A percentile compares a stretch with the other conserved stretches of the same genome.
These are phyloP conservation scores for Trichogramma evanescens DNA, from an alignment of 2,888 invertebrate genomes.

Conservation along the genomic window DNA sequence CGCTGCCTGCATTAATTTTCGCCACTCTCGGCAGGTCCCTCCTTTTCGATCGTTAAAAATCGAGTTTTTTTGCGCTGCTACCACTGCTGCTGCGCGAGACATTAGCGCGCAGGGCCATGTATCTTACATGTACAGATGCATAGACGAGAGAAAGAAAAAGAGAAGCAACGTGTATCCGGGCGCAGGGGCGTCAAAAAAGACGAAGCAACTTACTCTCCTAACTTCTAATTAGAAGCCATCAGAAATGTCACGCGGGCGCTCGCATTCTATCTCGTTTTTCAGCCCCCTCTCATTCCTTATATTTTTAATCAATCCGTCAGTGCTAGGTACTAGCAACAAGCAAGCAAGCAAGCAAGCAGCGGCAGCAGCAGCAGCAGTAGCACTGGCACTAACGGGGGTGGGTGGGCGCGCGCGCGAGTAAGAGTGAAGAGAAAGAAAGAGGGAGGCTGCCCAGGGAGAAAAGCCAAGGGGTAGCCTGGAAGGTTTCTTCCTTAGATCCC, in stretches of 20 bases:
- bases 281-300: conserved; percentile 42
- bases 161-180: neutral
- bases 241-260: conserved; percentile 28
- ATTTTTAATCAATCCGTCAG: conserved; percentile 49
- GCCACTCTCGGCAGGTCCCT: neutral
- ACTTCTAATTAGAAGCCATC: conserved; percentile 24
- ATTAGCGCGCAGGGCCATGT: too few relatives aligned
- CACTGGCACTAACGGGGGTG: conserved; percentile 13
- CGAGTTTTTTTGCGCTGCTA: conserved; percentile 7
- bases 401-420: conserved; percentile 16
- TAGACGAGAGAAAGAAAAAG: neutral
- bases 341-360: conserved; percentile 6
- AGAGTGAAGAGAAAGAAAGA: conserved; percentile 15
- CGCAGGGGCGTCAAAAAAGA: conserved; percentile 11
- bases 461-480: conserved; percentile 15
- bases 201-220: conserved; percentile 5
- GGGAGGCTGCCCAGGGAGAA: conserved; percentile 22
- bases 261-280: conserved; percentile 25
- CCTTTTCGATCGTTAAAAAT: conserved; percentile 6
- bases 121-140: neutral
- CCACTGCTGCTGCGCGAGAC: neutral
- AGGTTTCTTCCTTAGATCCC: conserved; percentile 44
- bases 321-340: conserved; percentile 25
- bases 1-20: conserved; percentile 2
- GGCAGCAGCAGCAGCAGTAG: neutral